Conservation (phyloP, 1,140 invertebrate genomes). For the Thaumatotibia leucotreta region DNA sequence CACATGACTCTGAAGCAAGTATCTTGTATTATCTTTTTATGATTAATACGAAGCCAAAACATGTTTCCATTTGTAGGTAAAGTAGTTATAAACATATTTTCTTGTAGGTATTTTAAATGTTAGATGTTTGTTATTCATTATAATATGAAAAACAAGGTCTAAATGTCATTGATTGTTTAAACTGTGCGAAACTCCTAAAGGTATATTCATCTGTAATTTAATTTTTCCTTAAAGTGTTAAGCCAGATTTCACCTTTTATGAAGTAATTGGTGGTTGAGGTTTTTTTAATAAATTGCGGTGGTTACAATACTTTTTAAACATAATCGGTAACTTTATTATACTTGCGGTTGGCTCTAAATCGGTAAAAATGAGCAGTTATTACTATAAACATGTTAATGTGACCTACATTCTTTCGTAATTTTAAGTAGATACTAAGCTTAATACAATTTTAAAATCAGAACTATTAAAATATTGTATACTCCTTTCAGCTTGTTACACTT, state of each 20-base stretch:
- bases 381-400: no score
- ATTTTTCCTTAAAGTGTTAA: background rate
- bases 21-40: conserved; percentile 4
- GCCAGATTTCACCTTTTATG: background rate
- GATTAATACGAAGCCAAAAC: background rate
- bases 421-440: no score
- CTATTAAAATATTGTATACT: no score
- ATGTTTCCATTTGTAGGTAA: background rate
- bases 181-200: background rate
- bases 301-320: background rate
- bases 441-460: no score
- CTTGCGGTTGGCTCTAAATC: background rate
- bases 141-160: background rate
- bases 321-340: background rate
- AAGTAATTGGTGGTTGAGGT: background rate
- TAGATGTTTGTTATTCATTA: background rate
- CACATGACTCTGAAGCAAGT: background rate
- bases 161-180: background rate
- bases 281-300: background rate
- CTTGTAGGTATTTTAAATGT: background rate
- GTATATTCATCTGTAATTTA: background rate
- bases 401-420: no score
- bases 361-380: no score
- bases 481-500: no score
- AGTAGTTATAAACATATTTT: background rate